Evolutionary conservation across 1,140 invertebrate genomes (phyloP), one percentile per base, ranked within the genome.

Genomic region (Dermatophagoides farinae): DNA sequence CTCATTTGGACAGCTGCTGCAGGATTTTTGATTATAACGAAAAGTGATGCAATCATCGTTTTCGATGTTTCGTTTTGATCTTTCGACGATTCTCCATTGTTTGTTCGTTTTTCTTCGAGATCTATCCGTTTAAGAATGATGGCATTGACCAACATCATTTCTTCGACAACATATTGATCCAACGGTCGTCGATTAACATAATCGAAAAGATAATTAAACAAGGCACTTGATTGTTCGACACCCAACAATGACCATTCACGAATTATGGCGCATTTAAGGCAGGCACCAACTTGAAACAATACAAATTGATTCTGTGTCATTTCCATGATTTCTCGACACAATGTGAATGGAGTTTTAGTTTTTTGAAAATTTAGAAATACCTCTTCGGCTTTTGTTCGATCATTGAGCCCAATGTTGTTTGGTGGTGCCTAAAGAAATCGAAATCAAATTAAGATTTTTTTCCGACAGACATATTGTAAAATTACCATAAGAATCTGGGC

Each of bases 81-180:
- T 14, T 60, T 47, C 10, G 81, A 82, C 62, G 76, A 74, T 68
- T 83, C 80, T 64, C 84, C 80, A 22, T 86, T 77, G 65, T 82
- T 85, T 11, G 78, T 79, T 68, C 84, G 75, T 62, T 76, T 73
- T 68, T 83, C 80, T 64, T 84, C 80, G 20, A 87, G 77, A 66
- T 82, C 85, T 12, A 78, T 79, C 68, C 84, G 75, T 73, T 90
- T 90, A 11, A 89, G 79, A 71, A 88, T 88, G 60, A 90, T 86
- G 23, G 85, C 85, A 66, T 88, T 81, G 57, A 79, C 76, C 68
- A 78, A 70, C n/a, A 75, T 61, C 31, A 74, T 68, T 64, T 74
- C 71, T 61, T 76, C 74, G 57, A 73, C 60, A 5, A 74, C 74
- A 68, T 68, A 76, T 40, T 61, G 65, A 38, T 67, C 64, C 20